Evolutionary conservation across 2,113 vertebrate genomes (phyloP), one percentile per base, ranked within the genome.

Genomic region (Oxyruncus cristatus): DNA sequence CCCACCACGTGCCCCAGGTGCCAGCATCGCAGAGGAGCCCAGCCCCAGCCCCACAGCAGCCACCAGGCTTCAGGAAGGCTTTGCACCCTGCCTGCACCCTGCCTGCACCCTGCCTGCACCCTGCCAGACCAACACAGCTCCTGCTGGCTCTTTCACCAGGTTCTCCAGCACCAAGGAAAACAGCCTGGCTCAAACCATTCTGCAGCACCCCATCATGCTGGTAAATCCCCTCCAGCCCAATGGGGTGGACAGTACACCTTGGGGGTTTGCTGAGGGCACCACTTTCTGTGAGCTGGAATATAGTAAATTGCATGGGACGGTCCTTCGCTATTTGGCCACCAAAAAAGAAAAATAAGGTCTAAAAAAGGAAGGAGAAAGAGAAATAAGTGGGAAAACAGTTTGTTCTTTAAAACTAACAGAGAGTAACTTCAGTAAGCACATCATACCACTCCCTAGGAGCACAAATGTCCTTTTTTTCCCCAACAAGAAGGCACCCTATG

Each of bases 21-120:
- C 47, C 3, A 0, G 27, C 21, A 77, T 3, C 2, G 0, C 6
- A 4, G 30, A 63, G 62, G 12, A 88, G 19, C 27, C 32, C 0
- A 1, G 39, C 11, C 11, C 19, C 5, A 9, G 32, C 21, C 30
- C 21, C 2, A 4, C 46, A 73, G 70, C 39, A 85, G 44, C 12
- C 26, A 23, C 23, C 0, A 0, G 23, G 30, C 18, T 85, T 74
- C 5, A 8, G 58, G 30, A 35, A 85, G 26, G 33, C 15, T 79
- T 85, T 86, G 50, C 8, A 30, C 28, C 26, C 49, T 71, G 58
- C 30, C 35, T 74, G 39, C 50, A 66, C 37, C 41, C 55, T 24
- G 61, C 33, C 35, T 81, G n/a, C 49, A 65, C 35, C 46, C 56
- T 24, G 55, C 30, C 39, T 71, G 41, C 52, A 62, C 37, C 42